A percentile compares a stretch with the other conserved stretches of the same genome.
These are phyloP conservation scores for Sorex araneus DNA, from an alignment of 2,113 vertebrate species.

Conservation along the genomic window DNA sequence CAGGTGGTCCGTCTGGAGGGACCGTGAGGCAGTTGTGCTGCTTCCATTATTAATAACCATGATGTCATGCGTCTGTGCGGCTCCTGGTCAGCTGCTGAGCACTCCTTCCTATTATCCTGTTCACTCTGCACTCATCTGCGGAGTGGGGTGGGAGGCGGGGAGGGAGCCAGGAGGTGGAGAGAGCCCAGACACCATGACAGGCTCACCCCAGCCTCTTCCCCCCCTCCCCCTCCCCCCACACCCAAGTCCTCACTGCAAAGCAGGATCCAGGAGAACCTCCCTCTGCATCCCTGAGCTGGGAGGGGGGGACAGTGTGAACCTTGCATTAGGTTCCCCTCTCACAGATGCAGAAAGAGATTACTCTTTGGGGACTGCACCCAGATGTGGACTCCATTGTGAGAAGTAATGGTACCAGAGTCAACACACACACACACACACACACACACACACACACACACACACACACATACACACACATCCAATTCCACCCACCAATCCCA, in stretches of 20 bases:
- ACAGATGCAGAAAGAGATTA: neutral
- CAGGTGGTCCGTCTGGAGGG: slow-evolving; percentile 83
- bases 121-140: slow-evolving; percentile 66
- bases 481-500: neutral
- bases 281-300: neutral
- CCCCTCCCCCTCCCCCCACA: neutral
- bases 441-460: neutral
- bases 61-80: slow-evolving; percentile 82
- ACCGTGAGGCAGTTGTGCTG: slow-evolving; percentile 64
- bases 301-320: neutral
- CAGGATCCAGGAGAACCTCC: neutral
- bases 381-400: neutral
- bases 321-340: neutral
- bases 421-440: neutral
- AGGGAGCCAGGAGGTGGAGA: neutral
- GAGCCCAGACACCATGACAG: slow-evolving; percentile 3
- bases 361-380: neutral
- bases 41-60: slow-evolving; percentile 86
- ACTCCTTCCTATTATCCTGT: slow-evolving; percentile 76
- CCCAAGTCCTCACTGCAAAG: neutral
- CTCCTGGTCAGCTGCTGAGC: slow-evolving; percentile 76
- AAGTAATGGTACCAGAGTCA: neutral
- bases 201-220: neutral
- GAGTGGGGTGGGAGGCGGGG: neutral
- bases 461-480: too few species aligned